A percentile compares a stretch with the other conserved stretches of the same genome.
These are phyloP conservation scores for Neoascia interrupta DNA, from an alignment of 2,888 invertebrate species.

Conservation along the genomic window DNA sequence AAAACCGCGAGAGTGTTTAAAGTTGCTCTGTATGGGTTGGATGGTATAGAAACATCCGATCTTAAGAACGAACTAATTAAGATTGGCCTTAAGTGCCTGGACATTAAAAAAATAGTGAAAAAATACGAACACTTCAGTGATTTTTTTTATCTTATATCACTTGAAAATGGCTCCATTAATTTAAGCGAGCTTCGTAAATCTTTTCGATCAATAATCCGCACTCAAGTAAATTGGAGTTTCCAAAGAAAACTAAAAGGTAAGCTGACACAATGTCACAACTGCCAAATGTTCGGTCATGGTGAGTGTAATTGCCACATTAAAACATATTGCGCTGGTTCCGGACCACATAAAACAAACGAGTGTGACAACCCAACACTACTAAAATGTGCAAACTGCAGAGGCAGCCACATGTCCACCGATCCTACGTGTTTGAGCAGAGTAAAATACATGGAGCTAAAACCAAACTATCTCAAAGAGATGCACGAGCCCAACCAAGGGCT, in stretches of 20 bases:
- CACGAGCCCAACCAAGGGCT: too few species aligned
- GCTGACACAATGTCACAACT: neutral
- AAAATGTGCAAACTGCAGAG: neutral
- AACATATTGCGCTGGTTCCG: neutral
- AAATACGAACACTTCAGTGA: neutral
- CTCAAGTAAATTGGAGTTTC: neutral
- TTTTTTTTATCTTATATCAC: neutral
- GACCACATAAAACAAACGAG: neutral
- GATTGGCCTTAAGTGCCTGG: neutral
- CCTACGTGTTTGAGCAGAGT: neutral
- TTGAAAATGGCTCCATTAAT: constrained; percentile 2
- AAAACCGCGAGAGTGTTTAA: neutral
- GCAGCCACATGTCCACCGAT: neutral
- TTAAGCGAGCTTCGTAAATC: neutral
- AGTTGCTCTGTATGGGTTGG: neutral
- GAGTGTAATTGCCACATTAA: neutral
- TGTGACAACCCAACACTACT: neutral
- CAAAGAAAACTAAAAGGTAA: neutral
- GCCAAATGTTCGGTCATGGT: neutral
- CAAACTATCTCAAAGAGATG: too few species aligned
- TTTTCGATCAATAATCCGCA: neutral
- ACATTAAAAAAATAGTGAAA: neutral
- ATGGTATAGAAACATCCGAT: neutral
- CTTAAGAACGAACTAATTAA: neutral
- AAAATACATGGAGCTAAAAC: neutral